Percentiles rank a stretch among this genome's conserved stretches.
Evolutionary conservation across 2,888 invertebrate species (phyloP).

Genomic region (Orthosia gracilis): DNA sequence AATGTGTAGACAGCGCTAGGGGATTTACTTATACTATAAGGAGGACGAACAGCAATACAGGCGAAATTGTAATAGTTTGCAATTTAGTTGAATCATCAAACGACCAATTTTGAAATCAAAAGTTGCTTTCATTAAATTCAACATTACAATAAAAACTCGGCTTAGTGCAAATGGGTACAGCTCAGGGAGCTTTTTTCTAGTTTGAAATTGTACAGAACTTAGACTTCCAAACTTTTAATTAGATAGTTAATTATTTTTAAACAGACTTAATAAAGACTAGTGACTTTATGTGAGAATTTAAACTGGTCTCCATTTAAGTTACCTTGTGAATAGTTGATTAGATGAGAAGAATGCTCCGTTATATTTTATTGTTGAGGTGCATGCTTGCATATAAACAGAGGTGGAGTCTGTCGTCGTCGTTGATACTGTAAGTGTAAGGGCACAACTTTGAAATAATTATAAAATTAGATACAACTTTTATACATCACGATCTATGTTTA

Average conservation of each 20-base stretch:
- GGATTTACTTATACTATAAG: constrained; percentile 12
- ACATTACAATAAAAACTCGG: constrained; percentile 15
- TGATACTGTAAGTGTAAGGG: too few species aligned
- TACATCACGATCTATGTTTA: not conserved
- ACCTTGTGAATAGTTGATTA: constrained; percentile 8
- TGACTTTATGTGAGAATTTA: constrained; percentile 5
- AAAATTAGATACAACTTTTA: not conserved
- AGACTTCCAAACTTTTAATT: constrained; percentile 37
- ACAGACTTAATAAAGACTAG: constrained; percentile 26
- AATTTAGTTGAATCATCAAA: constrained; percentile 9
- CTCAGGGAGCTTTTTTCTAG: not conserved
- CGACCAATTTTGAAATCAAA: constrained; percentile 4
- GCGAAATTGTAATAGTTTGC: constrained; percentile 4
- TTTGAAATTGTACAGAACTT: constrained; percentile 19
- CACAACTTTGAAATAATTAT: too few species aligned
- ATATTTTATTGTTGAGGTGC: not conserved
- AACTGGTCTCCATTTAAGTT: not conserved
- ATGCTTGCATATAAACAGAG: not conserved
- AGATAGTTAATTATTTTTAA: constrained; percentile 27
- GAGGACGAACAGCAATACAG: not conserved
- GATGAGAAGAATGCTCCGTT: not conserved
- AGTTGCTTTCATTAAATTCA: not conserved
- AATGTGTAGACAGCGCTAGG: constrained; percentile 8
- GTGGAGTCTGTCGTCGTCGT: too few species aligned
- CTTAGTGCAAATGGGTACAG: constrained; percentile 1